A percentile compares a stretch with the other conserved stretches of the same genome.
phyloP scores from a whole-genome alignment of 1,140 invertebrate genomes.

The Conus ventricosus region DNA sequence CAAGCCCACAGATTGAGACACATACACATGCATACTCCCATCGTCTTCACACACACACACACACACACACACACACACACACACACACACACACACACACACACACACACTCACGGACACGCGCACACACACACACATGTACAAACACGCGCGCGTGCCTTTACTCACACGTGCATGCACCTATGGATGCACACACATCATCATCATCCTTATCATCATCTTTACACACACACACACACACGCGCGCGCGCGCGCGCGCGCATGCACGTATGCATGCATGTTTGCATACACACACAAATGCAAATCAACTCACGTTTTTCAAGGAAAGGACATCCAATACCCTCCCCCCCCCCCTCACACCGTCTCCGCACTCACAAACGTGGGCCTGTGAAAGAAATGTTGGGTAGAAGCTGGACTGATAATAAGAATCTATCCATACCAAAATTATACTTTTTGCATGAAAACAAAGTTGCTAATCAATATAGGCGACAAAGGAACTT shows the following conservation, averaged over 20 bases:
- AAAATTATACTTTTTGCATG: background rate
- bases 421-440: background rate
- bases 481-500: background rate
- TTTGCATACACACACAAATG: background rate
- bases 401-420: background rate
- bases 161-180: too few species aligned
- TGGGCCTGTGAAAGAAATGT: background rate
- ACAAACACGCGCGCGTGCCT: background rate
- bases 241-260: background rate
- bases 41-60: too few species aligned
- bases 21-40: background rate
- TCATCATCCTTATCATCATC: background rate
- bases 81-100: constrained; percentile 19
- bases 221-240: background rate
- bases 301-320: background rate
- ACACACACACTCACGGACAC: background rate
- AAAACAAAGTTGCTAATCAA: background rate
- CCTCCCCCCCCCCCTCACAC: too few species aligned
- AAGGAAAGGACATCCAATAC: background rate
- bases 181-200: too few species aligned
- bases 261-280: background rate
- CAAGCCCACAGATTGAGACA: background rate
- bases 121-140: background rate
- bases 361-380: background rate
- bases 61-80: background rate